Conservation (phyloP, 2,113 vertebrate genomes). For the Arenaria interpres region DNA sequence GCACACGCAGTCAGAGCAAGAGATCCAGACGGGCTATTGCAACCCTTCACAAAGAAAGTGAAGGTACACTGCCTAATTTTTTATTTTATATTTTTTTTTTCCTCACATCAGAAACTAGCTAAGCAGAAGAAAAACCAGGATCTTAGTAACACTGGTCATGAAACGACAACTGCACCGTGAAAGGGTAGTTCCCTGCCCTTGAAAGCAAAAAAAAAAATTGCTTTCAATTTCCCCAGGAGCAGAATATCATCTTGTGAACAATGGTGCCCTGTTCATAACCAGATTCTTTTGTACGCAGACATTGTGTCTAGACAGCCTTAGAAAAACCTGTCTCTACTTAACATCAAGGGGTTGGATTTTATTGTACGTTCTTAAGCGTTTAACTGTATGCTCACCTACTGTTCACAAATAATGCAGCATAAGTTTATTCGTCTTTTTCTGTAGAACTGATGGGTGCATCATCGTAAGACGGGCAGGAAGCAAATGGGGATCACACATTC, state of each 20-base stretch:
- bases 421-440: neutral
- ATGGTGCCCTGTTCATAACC: neutral
- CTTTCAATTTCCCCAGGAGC: neutral
- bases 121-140: neutral
- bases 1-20: neutral
- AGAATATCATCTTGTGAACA: neutral
- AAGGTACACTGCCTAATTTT: neutral
- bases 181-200: neutral
- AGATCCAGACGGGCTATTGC: neutral
- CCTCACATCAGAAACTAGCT: neutral
- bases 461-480: neutral
- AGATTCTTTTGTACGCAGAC: slow-evolving; percentile 4
- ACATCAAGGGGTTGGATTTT: neutral
- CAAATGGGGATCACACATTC: neutral
- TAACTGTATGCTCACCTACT: neutral
- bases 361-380: neutral
- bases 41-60: neutral
- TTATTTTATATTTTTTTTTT: neutral
- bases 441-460: neutral
- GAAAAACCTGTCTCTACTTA: neutral
- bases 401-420: neutral
- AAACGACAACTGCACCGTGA: neutral
- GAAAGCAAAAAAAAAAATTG: neutral
- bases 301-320: slow-evolving; percentile 19
- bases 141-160: neutral